A percentile compares a stretch with the other conserved stretches of the same genome.
phyloP scores from a whole-genome alignment of 1,140 invertebrate species.

The Diploscapter pachys region DNA sequence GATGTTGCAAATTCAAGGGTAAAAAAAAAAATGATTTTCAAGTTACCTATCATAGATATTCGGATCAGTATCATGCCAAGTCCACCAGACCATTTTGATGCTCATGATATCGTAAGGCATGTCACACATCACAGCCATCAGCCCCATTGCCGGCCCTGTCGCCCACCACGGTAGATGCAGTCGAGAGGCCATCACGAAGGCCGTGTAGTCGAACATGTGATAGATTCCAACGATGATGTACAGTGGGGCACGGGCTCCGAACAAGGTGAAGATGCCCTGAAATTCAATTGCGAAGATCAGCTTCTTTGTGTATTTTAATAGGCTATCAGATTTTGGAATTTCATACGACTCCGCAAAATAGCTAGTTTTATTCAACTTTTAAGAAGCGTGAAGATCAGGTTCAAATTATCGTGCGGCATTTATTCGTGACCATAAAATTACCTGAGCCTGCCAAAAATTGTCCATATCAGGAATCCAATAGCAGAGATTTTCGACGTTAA shows the following conservation, averaged over 20 bases:
- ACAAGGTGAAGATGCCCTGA: slow-evolving; percentile 52
- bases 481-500: slow-evolving; percentile 50
- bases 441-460: slow-evolving; percentile 57
- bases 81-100: slow-evolving; percentile 78
- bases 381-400: too few relatives aligned
- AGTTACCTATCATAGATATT: slow-evolving; percentile 69
- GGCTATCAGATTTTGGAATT: too few relatives aligned
- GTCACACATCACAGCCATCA: slow-evolving; percentile 73
- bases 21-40: background rate
- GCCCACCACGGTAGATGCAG: slow-evolving; percentile 55
- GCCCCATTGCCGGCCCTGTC: slow-evolving; percentile 66
- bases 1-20: background rate
- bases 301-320: too few relatives aligned
- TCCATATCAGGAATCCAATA: slow-evolving; percentile 53
- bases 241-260: slow-evolving; percentile 53
- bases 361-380: too few relatives aligned
- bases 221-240: slow-evolving; percentile 55
- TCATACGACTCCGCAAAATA: too few relatives aligned
- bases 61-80: slow-evolving; percentile 79
- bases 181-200: slow-evolving; percentile 54
- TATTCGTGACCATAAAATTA: background rate
- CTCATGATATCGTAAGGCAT: slow-evolving; percentile 77
- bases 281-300: background rate
- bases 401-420: too few relatives aligned
- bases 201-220: slow-evolving; percentile 54